Conservation (phyloP, 2,113 vertebrate genomes). For the Ophiodon elongatus region DNA sequence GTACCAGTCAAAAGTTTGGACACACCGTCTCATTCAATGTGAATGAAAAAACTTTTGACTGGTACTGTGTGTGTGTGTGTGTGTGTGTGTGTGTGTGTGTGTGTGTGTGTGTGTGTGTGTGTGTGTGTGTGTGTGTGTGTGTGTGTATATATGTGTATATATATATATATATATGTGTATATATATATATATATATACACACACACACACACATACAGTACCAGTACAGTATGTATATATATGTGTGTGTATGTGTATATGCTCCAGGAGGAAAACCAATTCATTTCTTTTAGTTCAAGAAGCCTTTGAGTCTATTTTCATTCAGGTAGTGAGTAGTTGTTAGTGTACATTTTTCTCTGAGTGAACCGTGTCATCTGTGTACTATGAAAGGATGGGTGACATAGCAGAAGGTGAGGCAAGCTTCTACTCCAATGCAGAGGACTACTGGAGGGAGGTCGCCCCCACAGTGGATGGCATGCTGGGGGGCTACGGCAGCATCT, state of each 20-base stretch:
- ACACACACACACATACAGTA: no score
- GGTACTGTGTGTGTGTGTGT: not conserved
- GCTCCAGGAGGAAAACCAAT: no score
- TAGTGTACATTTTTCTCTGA: not conserved
- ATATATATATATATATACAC: no score
- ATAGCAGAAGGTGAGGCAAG: constrained; percentile 85
- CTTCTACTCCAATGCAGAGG: constrained; percentile 95
- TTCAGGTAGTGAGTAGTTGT: not conserved
- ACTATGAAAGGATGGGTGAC: constrained; percentile 86
- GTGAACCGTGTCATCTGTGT: not conserved
- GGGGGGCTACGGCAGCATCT: constrained; percentile 96
- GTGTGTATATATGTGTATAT: not conserved
- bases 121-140: not conserved
- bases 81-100: not conserved
- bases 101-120: not conserved
- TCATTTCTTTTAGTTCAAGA: not conserved
- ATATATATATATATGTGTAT: no score
- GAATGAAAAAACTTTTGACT: no score
- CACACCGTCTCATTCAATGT: no score
- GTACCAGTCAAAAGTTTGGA: no score
- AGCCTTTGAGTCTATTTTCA: not conserved
- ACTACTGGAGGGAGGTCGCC: constrained; percentile 93
- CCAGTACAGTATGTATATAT: no score
- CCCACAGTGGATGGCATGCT: constrained; percentile 97
- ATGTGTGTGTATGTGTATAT: no score